Base-by-base conservation (phyloP, 2,113 vertebrate species). In the Pollimyrus isidori region DNA sequence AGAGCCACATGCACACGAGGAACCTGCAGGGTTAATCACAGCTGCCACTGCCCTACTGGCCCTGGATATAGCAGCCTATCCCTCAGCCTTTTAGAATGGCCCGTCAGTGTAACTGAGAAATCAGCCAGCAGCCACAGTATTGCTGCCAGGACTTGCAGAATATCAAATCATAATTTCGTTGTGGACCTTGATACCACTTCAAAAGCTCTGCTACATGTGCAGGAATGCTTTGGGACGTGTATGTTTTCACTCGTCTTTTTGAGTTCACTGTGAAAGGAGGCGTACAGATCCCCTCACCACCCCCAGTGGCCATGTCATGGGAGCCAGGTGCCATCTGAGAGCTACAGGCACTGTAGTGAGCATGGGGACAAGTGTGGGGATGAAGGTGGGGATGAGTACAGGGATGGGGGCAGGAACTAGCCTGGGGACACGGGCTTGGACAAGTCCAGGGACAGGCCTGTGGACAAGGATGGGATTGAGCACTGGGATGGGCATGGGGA, bases 1-100 rank as follows among this genome's bases (percentile, higher is more conserved):
- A 92, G 42, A 88, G 90, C 93, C 95, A 95, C 93, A 95, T 95
- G 95, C 58, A 30, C 89, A 90, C 82, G 50, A 6, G 13, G 42
- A 88, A 84, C 89, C 80, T 35, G 45, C 6, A 85, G 91, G 92
- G 91, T 95, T 93, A 91, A 94, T 91, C 73, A 53, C 48, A 89
- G 88, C 39, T 53, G 82, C 89, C 91, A 7, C 17, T 7, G 35
- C 30, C 35, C 73, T 80, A 5, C 5, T 80, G 30, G 73, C 73
- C 73, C 73, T 76, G 90, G 89, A 92, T 92, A 88, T 88, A 92
- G 89, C 88, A 91, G 93, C 91, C 30, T 52, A 65, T 80, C 88
- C 42, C 23, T 42, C 76, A 39, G 45, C n/a, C 73, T 82, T 80
- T 82, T 39, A 30, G 89, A 92, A 92, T 92, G 82, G 62, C 89